These are phyloP conservation scores for Aphelocoma californica DNA, from an alignment of 2,797 vertebrate species.

Conservation along the genomic window DNA sequence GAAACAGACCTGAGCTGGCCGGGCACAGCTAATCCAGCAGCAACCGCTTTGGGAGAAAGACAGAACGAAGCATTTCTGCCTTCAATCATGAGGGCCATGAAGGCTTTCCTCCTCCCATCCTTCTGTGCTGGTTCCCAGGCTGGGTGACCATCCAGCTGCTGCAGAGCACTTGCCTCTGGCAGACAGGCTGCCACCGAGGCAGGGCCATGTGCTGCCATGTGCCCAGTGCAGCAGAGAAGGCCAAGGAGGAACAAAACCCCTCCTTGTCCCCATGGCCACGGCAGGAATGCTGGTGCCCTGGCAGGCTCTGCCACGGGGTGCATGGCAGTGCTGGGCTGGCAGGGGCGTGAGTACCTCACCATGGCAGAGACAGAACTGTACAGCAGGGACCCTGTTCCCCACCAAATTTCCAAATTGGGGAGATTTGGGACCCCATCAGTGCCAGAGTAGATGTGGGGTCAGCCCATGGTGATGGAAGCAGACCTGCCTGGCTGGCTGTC, in stretches of 20 bases:
- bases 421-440: neutral
- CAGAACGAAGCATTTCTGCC: neutral
- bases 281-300: neutral
- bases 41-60: neutral
- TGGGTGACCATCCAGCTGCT: neutral
- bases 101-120: neutral
- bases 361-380: neutral
- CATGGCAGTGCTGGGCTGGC: conserved; percentile 26
- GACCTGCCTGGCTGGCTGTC: neutral
- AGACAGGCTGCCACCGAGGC: neutral
- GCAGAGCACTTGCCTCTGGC: neutral
- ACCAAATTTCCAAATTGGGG: neutral
- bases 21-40: neutral
- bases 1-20: neutral
- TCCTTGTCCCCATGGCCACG: rapidly evolving
- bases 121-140: neutral
- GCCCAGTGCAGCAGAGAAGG: neutral
- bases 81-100: rapidly evolving
- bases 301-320: neutral
- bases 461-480: neutral
- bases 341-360: neutral
- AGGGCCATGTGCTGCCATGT: neutral
- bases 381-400: neutral
- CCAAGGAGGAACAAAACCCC: neutral
- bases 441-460: neutral